Percentiles rank a stretch among this genome's conserved stretches.
phyloP scores from a whole-genome alignment of 2,888 invertebrate species.

The Eueremaeus valkanovi region DNA sequence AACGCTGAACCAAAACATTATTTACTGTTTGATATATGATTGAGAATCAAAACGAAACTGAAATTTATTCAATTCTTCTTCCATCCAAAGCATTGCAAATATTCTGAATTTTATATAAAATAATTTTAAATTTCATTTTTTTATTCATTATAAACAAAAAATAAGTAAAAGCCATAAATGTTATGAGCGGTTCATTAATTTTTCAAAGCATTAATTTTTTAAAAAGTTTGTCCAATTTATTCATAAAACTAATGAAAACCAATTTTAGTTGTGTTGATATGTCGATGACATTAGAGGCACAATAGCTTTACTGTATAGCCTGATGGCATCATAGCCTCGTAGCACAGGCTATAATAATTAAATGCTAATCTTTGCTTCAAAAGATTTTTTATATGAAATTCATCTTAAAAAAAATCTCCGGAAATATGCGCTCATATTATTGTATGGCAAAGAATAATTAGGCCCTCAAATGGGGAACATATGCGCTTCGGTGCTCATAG shows the following conservation, averaged over 20 bases:
- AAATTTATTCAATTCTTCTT: neutral
- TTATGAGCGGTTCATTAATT: neutral
- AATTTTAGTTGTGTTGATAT: neutral
- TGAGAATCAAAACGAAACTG: neutral
- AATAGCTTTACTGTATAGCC: too few relatives aligned
- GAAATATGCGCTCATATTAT: conserved; percentile 10
- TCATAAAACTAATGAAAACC: neutral
- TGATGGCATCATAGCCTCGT: neutral
- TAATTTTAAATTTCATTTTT: too few relatives aligned
- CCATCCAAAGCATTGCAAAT: too few relatives aligned
- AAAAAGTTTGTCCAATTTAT: neutral
- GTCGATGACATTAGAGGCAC: conserved; percentile 1
- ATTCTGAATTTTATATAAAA: neutral
- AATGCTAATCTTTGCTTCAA: neutral
- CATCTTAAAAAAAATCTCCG: conserved; percentile 5
- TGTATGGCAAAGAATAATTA: conserved; percentile 18
- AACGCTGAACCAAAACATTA: neutral
- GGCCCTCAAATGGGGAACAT: conserved; percentile 16
- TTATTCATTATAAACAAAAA: neutral
- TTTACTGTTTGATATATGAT: neutral
- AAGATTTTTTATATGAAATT: neutral
- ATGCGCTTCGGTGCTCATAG: conserved; percentile 18
- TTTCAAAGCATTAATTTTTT: neutral
- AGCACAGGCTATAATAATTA: conserved; percentile 1
- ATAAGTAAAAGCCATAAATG: neutral